These are phyloP conservation scores for Pygoscelis adeliae DNA, from an alignment of 2,113 vertebrate species.

Conservation along the genomic window DNA sequence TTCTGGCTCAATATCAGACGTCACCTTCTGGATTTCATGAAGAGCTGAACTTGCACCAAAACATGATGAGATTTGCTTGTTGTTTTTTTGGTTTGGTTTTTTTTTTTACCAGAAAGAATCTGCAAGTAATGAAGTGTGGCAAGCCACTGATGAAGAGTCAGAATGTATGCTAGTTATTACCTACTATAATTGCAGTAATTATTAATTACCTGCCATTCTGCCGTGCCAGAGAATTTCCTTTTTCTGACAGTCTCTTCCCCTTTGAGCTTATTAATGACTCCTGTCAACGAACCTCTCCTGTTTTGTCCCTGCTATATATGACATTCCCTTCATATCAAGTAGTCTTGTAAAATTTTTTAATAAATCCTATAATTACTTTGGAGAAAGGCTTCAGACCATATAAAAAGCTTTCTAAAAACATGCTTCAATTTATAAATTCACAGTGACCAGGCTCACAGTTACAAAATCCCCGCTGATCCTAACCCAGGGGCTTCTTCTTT, in stretches of 20 bases:
- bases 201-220: slow-evolving; percentile 40
- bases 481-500: neutral
- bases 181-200: slow-evolving; percentile 24
- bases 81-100: neutral
- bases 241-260: slow-evolving; percentile 26
- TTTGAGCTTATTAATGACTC: slow-evolving; percentile 16
- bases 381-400: neutral
- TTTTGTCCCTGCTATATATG: neutral
- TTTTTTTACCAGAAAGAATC: neutral
- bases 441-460: neutral
- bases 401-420: neutral
- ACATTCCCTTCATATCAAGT: neutral
- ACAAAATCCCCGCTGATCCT: neutral
- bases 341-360: neutral
- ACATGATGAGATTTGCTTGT: neutral
- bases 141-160: neutral
- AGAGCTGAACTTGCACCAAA: neutral
- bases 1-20: neutral
- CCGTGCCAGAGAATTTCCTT: neutral
- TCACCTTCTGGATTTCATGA: neutral
- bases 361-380: neutral
- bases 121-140: neutral
- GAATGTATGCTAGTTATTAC: neutral
- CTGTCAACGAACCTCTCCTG: neutral
- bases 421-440: neutral